Percentiles rank a stretch among this genome's conserved stretches.
Conservation (phyloP, 2,888 invertebrate genomes). For the Chalcis sispes region DNA sequence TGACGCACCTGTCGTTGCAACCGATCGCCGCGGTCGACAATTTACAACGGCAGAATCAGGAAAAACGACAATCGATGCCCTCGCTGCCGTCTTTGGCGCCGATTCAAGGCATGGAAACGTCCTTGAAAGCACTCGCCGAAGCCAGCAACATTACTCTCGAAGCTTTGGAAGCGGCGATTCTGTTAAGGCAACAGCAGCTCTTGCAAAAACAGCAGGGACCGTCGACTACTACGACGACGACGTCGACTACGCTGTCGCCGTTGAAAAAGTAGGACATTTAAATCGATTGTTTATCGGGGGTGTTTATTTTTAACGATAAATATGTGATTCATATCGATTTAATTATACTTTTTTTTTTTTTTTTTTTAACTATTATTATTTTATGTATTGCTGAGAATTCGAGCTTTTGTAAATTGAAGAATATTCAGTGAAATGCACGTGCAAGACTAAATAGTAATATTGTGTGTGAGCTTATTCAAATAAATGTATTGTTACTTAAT, state of each 20-base stretch:
- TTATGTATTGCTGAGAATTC: too few relatives aligned
- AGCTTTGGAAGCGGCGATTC: conserved; percentile 86
- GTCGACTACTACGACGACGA: conserved; percentile 76
- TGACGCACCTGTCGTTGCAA: conserved; percentile 70
- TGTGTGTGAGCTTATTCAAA: too few relatives aligned
- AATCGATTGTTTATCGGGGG: too few relatives aligned
- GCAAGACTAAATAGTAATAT: too few relatives aligned
- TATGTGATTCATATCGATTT: too few relatives aligned
- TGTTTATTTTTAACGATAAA: neutral
- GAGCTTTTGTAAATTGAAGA: too few relatives aligned
- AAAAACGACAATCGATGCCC: conserved; percentile 64
- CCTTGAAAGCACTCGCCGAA: conserved; percentile 79
- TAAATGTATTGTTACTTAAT: too few relatives aligned
- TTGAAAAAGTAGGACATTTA: conserved; percentile 69
- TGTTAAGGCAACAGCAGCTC: conserved; percentile 83
- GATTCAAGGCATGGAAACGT: conserved; percentile 76
- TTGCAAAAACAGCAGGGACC: conserved; percentile 79
- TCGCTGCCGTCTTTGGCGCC: conserved; percentile 67
- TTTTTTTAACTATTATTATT: too few relatives aligned
- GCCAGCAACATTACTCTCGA: conserved; percentile 88
- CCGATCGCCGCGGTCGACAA: conserved; percentile 63
- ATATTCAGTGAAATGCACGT: too few relatives aligned
- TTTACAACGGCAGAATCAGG: conserved; percentile 61
- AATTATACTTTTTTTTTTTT: too few relatives aligned
- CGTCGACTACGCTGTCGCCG: conserved; percentile 68